A percentile compares a stretch with the other conserved stretches of the same genome.
phyloP scores from a whole-genome alignment of 2,113 vertebrate genomes.

The Petroica traversi region DNA sequence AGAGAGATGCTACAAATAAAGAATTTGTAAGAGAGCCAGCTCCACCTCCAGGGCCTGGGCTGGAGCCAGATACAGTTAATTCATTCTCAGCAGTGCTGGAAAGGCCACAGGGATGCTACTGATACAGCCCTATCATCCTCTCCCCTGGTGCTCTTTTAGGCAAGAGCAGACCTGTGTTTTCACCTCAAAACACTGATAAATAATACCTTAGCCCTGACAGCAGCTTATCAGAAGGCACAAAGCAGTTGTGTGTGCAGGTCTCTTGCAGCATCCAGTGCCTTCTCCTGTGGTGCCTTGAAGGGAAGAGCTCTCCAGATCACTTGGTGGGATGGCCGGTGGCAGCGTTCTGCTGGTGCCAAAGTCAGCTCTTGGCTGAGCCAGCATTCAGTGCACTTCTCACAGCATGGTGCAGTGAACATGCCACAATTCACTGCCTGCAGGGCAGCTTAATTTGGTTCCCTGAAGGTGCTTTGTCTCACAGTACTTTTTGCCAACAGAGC shows the following conservation, averaged over 20 bases:
- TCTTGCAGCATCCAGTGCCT: neutral
- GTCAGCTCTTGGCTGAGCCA: neutral
- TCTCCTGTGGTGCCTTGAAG: neutral
- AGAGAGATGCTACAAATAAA: neutral
- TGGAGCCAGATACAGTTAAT: neutral
- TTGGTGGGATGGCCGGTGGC: neutral
- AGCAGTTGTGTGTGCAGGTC: accelerated
- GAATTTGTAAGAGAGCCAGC: neutral
- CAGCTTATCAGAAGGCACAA: neutral
- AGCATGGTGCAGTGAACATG: accelerated
- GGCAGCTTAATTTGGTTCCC: neutral
- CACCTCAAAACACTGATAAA: neutral
- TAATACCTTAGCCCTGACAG: neutral
- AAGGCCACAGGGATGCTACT: neutral
- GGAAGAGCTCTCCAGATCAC: neutral
- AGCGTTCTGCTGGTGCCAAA: accelerated
- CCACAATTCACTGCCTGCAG: neutral
- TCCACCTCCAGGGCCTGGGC: neutral
- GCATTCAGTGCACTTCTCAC: neutral
- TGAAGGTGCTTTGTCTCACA: neutral
- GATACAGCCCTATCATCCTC: neutral
- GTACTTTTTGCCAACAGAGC: neutral
- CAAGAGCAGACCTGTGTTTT: neutral
- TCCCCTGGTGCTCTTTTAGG: neutral
- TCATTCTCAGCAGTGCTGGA: neutral